Evolutionary conservation across 2,797 vertebrate genomes (phyloP).

Genomic region (Emydoidea blandingii): DNA sequence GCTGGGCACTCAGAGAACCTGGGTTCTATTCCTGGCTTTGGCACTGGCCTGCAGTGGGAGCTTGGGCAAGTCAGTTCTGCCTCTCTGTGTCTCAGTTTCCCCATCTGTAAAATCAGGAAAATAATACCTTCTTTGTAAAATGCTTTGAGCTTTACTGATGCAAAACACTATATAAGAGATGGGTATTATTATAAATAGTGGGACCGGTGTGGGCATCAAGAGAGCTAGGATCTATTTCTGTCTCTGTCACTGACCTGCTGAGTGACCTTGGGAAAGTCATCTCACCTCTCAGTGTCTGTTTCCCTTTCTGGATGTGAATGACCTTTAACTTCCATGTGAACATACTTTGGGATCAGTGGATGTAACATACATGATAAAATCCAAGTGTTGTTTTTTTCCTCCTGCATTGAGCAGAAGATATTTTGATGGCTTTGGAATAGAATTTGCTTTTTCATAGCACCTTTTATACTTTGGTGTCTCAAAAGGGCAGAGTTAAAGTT

Average conservation of each 20-base stretch:
- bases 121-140: background rate
- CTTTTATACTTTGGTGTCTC: background rate
- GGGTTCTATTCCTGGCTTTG: background rate
- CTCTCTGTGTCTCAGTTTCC: background rate
- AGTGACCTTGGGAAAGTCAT: background rate
- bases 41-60: background rate
- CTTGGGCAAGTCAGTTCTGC: fast-evolving
- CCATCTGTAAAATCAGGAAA: background rate
- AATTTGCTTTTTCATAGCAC: background rate
- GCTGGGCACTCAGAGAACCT: background rate
- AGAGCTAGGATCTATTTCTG: too few species aligned
- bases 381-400: background rate
- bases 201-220: too few species aligned
- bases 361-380: background rate
- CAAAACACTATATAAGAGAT: background rate
- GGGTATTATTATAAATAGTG: background rate
- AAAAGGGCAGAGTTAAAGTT: background rate
- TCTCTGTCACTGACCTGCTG: background rate
- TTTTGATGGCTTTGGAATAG: background rate
- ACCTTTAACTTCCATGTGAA: background rate
- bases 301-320: background rate
- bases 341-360: background rate
- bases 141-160: background rate
- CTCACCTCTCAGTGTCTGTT: too few species aligned
- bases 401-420: background rate